Percentiles rank a stretch among this genome's conserved stretches.
Conservation (phyloP, 2,797 vertebrate genomes). For the Chaunax sp. region DNA sequence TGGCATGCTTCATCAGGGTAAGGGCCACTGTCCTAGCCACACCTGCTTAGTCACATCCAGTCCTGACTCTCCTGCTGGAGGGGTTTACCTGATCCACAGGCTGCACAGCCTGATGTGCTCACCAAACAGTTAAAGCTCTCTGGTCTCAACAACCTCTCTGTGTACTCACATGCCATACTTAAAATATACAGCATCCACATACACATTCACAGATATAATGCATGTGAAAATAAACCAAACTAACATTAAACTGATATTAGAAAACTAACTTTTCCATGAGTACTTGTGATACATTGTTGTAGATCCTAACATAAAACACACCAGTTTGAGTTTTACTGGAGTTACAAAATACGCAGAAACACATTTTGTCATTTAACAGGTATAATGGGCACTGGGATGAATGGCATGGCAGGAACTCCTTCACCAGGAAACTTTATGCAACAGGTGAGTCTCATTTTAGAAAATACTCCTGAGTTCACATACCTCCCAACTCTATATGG, state of each 20-base stretch:
- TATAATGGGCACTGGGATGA: slow-evolving; percentile 85
- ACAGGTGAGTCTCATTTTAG: slow-evolving; percentile 84
- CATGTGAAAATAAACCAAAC: slow-evolving; percentile 62
- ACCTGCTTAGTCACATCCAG: slow-evolving; percentile 84
- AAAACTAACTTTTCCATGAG: slow-evolving; percentile 42
- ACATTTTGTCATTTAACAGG: slow-evolving; percentile 68
- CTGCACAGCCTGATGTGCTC: slow-evolving; percentile 49
- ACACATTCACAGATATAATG: slow-evolving; percentile 47
- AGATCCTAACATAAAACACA: slow-evolving; percentile 23
- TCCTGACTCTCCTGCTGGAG: slow-evolving; percentile 83
- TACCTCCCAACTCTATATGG: neutral
- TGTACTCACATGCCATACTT: slow-evolving; percentile 36
- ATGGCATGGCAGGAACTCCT: slow-evolving; percentile 93
- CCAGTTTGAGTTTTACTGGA: neutral
- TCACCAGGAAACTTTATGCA: slow-evolving; percentile 90
- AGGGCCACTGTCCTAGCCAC: slow-evolving; percentile 83
- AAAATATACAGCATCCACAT: slow-evolving; percentile 22
- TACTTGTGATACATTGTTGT: slow-evolving; percentile 7
- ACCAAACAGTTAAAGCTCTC: slow-evolving; percentile 36
- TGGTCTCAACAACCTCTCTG: slow-evolving; percentile 25
- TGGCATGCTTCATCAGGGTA: slow-evolving; percentile 96
- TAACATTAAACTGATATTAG: slow-evolving; percentile 57
- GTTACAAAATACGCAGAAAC: slow-evolving; percentile 15
- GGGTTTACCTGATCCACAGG: slow-evolving; percentile 79
- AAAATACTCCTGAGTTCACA: neutral